Evolutionary conservation across 2,888 invertebrate species (phyloP), one percentile per base, ranked within the genome.

Genomic region (Seira musarum): DNA sequence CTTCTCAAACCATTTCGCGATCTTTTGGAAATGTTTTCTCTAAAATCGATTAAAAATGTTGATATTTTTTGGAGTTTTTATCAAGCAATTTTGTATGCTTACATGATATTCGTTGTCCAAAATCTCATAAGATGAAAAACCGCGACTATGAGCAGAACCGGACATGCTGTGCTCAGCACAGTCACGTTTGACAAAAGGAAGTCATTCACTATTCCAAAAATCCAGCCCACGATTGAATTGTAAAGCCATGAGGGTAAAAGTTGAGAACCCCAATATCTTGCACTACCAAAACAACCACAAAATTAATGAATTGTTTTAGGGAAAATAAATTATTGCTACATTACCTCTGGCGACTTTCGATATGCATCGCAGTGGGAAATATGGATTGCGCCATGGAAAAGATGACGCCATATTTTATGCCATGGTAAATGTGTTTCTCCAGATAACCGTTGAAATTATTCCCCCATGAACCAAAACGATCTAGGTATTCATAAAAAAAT

Each of bases 91-190:
- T n/a, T n/a, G n/a, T n/a, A n/a, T n/a, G n/a, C n/a, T 19, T 30
- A 67, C 67, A 46, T 67, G 0, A 67, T 49, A n/a, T 46, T 49
- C 22, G 67, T 67, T 8, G 67, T 67, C 49, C 49, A 67, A 49
- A 67, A 67, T 46, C 49, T 67, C 67, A 67, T 67, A 17, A 67
- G 21, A 13, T 49, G 49, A 67, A 67, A 67, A 19, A 46, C 46
- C 2, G 49, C 1, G 3, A n/a, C 13, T 8, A 67, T 21, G 1
- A 67, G 10, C 1, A 21, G 1, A 21, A 15, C 22, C 13, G 15
- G 10, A 13, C 22, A 67, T 5, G 8, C 64, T 13, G 64, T 15
- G 17, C 17, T 64, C 5, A 13, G 13, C 24, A 64, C 30, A 2
- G 64, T 17, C 10, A 24, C 2, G 22, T 25, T 19, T 8, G 64